Conservation (phyloP, 2,888 invertebrate species). For the Eueremaeus valkanovi region DNA sequence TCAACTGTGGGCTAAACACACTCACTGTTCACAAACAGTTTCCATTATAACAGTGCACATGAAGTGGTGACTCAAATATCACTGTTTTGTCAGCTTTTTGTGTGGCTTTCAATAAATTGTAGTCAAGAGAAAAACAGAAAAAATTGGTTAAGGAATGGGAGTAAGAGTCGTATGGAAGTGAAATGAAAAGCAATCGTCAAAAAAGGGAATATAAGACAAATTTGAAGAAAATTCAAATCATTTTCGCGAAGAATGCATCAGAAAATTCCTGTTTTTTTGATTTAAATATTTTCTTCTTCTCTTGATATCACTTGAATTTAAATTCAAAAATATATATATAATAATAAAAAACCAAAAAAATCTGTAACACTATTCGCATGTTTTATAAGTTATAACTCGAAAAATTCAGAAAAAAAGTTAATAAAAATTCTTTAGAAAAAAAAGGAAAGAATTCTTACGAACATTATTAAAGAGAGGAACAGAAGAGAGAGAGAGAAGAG, state of each 20-base stretch:
- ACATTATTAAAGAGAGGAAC: too few relatives aligned
- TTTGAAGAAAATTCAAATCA: neutral
- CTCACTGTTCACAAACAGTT: neutral
- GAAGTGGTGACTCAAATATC: too few relatives aligned
- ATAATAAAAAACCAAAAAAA: neutral
- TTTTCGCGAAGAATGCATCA: neutral
- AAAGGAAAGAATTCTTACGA: too few relatives aligned
- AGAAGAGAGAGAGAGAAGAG: too few relatives aligned
- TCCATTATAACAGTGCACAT: too few relatives aligned
- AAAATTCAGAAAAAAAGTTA: too few relatives aligned
- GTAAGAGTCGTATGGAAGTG: neutral
- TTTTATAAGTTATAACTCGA: too few relatives aligned
- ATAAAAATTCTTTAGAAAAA: too few relatives aligned
- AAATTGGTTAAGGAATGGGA: neutral
- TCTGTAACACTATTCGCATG: too few relatives aligned
- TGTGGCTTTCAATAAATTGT: too few relatives aligned
- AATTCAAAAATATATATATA: neutral
- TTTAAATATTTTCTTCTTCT: neutral
- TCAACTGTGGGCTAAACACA: neutral
- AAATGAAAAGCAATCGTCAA: neutral
- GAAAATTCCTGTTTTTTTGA: neutral
- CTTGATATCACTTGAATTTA: neutral
- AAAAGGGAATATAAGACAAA: neutral
- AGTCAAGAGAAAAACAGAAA: too few relatives aligned
- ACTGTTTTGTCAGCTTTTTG: too few relatives aligned